These are phyloP conservation scores for Gymnoscopelus microlampas DNA, from an alignment of 2,797 vertebrate genomes.

Conservation along the genomic window DNA sequence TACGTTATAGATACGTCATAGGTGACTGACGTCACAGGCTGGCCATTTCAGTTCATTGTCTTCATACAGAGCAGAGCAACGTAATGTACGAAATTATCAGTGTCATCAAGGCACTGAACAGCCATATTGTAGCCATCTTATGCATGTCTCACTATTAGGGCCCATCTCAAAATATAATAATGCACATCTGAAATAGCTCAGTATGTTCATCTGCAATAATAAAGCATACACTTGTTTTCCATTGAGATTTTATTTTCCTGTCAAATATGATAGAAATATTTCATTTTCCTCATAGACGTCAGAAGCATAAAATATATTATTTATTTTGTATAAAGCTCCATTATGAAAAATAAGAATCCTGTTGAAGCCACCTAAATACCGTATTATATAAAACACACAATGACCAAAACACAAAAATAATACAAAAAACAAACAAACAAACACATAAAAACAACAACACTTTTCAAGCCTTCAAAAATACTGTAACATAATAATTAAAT, in stretches of 20 bases:
- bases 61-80: too few species aligned
- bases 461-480: not conserved
- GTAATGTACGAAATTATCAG: too few species aligned
- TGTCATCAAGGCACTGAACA: too few species aligned
- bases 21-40: too few species aligned
- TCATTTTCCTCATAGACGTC: constrained; percentile 32
- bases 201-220: not conserved
- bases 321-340: constrained; percentile 69
- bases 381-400: constrained; percentile 60
- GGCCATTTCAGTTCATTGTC: too few species aligned
- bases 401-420: constrained; percentile 35
- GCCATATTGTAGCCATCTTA: too few species aligned
- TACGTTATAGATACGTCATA: too few species aligned
- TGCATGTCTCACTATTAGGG: too few species aligned
- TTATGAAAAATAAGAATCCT: constrained; percentile 66
- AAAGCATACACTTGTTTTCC: constrained; percentile 23
- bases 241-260: constrained; percentile 48
- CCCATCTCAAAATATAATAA: too few species aligned
- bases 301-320: constrained; percentile 79
- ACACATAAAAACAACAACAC: not conserved
- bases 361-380: constrained; percentile 46
- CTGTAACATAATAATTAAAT: constrained; percentile 43
- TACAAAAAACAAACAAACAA: constrained; percentile 29
- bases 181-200: too few species aligned
- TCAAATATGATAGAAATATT: constrained; percentile 47